Evolutionary conservation across 2,113 vertebrate genomes (phyloP).

Genomic region (Halcyon senegalensis): DNA sequence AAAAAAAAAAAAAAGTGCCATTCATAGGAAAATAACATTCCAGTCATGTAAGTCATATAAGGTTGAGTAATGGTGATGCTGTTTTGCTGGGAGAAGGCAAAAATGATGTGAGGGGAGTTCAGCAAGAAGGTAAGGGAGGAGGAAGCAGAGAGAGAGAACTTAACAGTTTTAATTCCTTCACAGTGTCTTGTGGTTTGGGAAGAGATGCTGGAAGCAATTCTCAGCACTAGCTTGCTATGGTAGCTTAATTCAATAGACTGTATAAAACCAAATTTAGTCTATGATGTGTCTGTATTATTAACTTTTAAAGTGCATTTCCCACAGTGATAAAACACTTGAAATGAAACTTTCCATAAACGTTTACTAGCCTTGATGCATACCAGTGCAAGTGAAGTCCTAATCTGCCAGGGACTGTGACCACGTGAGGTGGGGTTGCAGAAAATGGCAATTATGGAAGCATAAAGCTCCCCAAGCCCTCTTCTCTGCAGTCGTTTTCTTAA

Average conservation of each 20-base stretch:
- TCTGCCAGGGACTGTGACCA: background rate
- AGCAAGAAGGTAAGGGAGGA: background rate
- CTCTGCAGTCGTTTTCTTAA: background rate
- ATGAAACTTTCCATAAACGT: background rate
- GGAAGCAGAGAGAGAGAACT: background rate
- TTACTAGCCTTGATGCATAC: background rate
- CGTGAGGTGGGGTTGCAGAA: background rate
- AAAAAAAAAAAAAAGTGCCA: background rate
- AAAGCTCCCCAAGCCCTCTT: background rate
- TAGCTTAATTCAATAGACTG: background rate
- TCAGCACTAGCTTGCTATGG: background rate
- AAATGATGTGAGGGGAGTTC: background rate
- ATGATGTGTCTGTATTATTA: background rate
- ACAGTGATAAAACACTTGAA: background rate
- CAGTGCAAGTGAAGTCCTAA: background rate
- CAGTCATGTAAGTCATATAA: background rate
- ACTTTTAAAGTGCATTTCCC: background rate
- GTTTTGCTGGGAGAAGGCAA: background rate
- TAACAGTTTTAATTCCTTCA: background rate
- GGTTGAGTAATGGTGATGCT: background rate
- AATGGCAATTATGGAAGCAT: background rate
- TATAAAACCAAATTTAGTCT: background rate
- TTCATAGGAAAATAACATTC: constrained; percentile 25
- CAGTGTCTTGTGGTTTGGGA: background rate
- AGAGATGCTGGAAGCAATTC: background rate